A percentile compares a stretch with the other conserved stretches of the same genome.
Evolutionary conservation across 2,113 vertebrate genomes (phyloP).

Genomic region (Mastomys natalensis): DNA sequence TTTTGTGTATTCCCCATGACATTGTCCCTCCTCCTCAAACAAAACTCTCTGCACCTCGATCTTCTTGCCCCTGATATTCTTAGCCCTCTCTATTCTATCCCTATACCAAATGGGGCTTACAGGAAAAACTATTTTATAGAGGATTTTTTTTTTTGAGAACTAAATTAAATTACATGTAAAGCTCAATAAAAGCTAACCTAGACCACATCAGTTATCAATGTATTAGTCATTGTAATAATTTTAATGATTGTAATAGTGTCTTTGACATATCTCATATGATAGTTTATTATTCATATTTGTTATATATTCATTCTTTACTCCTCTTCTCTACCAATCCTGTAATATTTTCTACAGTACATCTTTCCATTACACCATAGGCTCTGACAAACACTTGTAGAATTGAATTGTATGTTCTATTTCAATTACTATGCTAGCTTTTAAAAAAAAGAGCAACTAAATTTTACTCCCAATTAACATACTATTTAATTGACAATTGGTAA

Average conservation of each 20-base stretch:
- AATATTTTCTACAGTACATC: background rate
- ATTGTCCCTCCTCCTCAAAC: background rate
- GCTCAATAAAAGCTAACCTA: background rate
- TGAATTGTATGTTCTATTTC: background rate
- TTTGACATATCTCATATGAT: background rate
- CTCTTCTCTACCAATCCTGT: background rate
- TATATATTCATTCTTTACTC: background rate
- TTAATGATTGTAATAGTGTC: no score
- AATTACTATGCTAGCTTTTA: constrained; percentile 17
- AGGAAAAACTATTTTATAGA: background rate
- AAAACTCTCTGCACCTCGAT: background rate
- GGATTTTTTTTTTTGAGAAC: background rate
- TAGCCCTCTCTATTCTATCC: background rate
- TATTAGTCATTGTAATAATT: background rate
- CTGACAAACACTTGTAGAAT: background rate
- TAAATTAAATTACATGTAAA: background rate
- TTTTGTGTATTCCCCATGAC: background rate
- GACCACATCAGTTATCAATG: background rate
- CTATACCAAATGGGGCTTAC: background rate
- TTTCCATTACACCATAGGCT: background rate
- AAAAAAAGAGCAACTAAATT: background rate
- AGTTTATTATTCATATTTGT: background rate
- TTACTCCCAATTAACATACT: background rate
- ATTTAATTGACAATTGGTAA: constrained; percentile 15
- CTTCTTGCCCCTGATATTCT: background rate